Base-by-base conservation (phyloP, 2,888 invertebrate genomes). In the Archips crataeganus region DNA sequence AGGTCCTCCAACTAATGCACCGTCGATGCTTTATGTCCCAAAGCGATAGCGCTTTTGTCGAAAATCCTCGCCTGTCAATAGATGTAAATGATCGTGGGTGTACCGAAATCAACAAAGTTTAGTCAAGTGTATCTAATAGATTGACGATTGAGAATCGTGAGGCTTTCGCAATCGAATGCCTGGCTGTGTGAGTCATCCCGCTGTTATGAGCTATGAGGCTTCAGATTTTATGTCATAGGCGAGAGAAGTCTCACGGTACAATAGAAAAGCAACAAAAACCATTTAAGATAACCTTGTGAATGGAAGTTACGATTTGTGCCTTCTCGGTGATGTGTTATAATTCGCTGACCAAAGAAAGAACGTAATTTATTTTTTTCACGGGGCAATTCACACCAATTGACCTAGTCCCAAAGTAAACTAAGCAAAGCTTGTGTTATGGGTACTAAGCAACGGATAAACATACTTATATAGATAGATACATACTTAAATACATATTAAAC, bases 1-100 rank as follows among this genome's bases (percentile, higher is more conserved):
- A 81, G 83, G 84, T 88, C 87, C 87, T 83, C 79, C 81, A 82
- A 85, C 42, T 45, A 47, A 47, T 59, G 54, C 59, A 49, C 57
- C 57, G 49, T 63, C 34, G 42, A 69, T 49, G 39, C 49, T 69
- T 54, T 42, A 61, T 34, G 64, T 60, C 69, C 36, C 64, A 23
- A 23, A 23, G 23, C 23, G 23, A 23, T 36, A 69, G 42, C 69
- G 61, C 51, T 60, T 64, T 51, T 23, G 34, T 2, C 39, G 36
- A 51, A 65, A 69, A 42, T 39, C 36, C 39, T 36, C 15, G 34
- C 42, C 42, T 67, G 65, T 65, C 70, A 70, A 65, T 70, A 42
- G 42, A 73, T 66, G 75, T 70, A 70, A 60, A 57, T 65, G 69
- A 61, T 65, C 60, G 70, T 74, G 65, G 74, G 74, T 65, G 74